phyloP scores from a whole-genome alignment of 2,888 invertebrate species.

The Acanthosoma haemorrhoidale region DNA sequence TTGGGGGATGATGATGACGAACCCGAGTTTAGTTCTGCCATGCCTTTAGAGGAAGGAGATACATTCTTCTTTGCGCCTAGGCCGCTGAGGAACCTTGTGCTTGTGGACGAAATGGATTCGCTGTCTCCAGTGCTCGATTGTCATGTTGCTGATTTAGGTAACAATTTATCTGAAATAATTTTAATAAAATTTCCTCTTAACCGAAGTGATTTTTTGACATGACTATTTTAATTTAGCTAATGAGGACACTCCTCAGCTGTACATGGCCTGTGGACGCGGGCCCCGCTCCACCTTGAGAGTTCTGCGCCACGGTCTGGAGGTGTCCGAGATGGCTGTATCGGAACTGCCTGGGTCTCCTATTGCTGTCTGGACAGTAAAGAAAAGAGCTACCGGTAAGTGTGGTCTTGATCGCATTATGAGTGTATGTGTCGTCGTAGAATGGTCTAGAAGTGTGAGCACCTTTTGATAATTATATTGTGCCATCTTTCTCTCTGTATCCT shows the following conservation, averaged over 20 bases:
- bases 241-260: slow-evolving; percentile 98
- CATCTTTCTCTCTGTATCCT: no score
- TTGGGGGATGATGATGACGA: slow-evolving; percentile 98
- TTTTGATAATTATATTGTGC: no score
- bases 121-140: slow-evolving; percentile 82
- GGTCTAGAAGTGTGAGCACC: no score
- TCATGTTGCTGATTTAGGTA: slow-evolving; percentile 75
- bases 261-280: slow-evolving; percentile 92
- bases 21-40: slow-evolving; percentile 95
- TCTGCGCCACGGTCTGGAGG: slow-evolving; percentile 93
- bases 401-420: no score
- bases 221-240: slow-evolving; percentile 58
- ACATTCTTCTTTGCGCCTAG: slow-evolving; percentile 98
- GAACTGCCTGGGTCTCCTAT: slow-evolving; percentile 99
- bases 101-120: slow-evolving; percentile 95
- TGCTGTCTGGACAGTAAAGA: slow-evolving; percentile 98
- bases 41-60: slow-evolving; percentile 97
- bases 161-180: slow-evolving; percentile 28
- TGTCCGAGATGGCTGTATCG: slow-evolving; percentile 99
- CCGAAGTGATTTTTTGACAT: not conserved
- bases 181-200: not conserved
- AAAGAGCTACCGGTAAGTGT: slow-evolving; percentile 90
- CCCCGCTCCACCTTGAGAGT: slow-evolving; percentile 90
- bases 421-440: no score
- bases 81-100: slow-evolving; percentile 83